A percentile compares a stretch with the other conserved stretches of the same genome.
These are phyloP conservation scores for Oophaga pumilio DNA, from an alignment of 2,113 vertebrate genomes.

Conservation along the genomic window DNA sequence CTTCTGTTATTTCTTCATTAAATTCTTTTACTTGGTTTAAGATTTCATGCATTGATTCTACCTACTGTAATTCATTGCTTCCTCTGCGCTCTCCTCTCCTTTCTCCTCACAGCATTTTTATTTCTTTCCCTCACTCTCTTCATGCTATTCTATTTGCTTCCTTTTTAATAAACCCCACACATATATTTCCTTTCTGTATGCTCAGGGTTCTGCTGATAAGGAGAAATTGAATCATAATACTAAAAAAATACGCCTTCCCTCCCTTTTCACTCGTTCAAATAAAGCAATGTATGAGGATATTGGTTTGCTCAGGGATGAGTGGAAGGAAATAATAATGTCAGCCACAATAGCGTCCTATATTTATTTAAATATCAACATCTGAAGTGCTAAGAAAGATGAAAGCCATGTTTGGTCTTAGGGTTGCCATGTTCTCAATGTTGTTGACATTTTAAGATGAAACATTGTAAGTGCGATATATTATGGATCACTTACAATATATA, in stretches of 20 bases:
- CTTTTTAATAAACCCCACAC: background rate
- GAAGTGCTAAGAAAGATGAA: conserved; percentile 37
- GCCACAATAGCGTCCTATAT: conserved; percentile 30
- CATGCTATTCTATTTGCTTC: conserved; percentile 36
- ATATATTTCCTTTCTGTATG: conserved; percentile 54
- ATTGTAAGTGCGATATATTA: background rate
- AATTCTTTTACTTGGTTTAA: background rate
- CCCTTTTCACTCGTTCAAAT: background rate
- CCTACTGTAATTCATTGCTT: background rate
- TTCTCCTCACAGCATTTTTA: background rate
- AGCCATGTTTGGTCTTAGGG: conserved; percentile 28
- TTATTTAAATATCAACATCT: conserved; percentile 39
- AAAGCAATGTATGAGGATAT: background rate
- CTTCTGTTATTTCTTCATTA: background rate
- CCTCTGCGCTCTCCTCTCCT: conserved; percentile 53
- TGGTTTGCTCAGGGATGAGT: background rate
- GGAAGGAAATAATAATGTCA: background rate
- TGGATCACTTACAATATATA: background rate
- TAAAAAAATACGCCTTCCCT: background rate
- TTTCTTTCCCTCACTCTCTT: background rate
- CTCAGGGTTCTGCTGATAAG: conserved; percentile 58
- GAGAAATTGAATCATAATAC: conserved; percentile 43
- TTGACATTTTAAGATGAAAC: conserved; percentile 49
- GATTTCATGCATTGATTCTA: background rate
- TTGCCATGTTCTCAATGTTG: conserved; percentile 40